Percentiles rank a stretch among this genome's conserved stretches.
These are phyloP conservation scores for Amazona ochrocephala DNA, from an alignment of 2,797 vertebrate genomes.

Conservation along the genomic window DNA sequence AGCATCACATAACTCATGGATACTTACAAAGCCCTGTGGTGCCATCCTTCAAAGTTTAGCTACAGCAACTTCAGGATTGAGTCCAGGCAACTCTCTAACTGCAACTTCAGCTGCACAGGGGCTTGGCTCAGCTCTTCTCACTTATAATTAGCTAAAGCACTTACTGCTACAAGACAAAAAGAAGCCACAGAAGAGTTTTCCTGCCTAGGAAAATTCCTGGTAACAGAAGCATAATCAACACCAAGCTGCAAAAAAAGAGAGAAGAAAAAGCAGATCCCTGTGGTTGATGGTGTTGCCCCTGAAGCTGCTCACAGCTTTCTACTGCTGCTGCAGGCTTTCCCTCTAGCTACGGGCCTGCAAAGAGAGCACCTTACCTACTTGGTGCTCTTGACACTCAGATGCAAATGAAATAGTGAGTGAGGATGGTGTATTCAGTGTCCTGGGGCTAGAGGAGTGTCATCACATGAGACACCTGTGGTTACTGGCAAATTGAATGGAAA, in stretches of 20 bases:
- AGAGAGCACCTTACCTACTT: neutral
- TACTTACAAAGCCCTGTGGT: conserved; percentile 37
- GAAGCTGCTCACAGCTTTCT: neutral
- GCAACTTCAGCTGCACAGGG: neutral
- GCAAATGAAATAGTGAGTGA: neutral
- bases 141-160: neutral
- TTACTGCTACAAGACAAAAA: neutral
- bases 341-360: neutral
- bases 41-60: conserved; percentile 43
- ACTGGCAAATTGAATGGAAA: neutral
- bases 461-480: neutral
- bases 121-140: neutral
- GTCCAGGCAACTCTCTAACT: neutral
- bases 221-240: neutral
- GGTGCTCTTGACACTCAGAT: fast-evolving
- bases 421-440: neutral
- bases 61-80: neutral
- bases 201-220: neutral
- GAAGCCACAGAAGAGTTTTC: neutral
- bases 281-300: neutral
- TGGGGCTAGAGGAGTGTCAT: neutral
- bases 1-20: conserved; percentile 47
- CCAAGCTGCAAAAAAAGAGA: neutral
- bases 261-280: neutral
- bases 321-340: neutral